Percentiles rank a stretch among this genome's conserved stretches.
phyloP scores from a whole-genome alignment of 2,888 invertebrate species.

The Clivina fossor region DNA sequence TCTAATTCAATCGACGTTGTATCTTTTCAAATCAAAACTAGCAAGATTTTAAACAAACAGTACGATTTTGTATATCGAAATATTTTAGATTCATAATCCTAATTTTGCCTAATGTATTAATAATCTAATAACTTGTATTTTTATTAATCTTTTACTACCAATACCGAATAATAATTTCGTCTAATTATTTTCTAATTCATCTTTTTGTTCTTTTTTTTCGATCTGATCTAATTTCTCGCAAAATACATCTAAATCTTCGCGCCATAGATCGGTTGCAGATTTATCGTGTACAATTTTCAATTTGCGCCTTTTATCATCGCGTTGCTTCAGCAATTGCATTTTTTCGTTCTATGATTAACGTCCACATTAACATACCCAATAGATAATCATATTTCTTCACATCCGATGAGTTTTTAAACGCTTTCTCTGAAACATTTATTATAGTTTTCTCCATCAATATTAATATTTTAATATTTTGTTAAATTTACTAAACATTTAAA shows the following conservation, averaged over 20 bases:
- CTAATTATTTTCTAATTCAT: constrained; percentile 60
- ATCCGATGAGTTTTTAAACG: constrained; percentile 64
- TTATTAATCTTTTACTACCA: too few species aligned
- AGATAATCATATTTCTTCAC: constrained; percentile 90
- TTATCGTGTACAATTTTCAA: constrained; percentile 68
- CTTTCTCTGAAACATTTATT: constrained; percentile 65
- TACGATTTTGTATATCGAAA: too few species aligned
- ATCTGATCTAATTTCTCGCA: constrained; percentile 68
- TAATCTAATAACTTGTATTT: too few species aligned
- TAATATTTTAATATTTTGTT: too few species aligned
- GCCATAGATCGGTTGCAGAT: constrained; percentile 79
- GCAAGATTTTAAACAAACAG: too few species aligned
- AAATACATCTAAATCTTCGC: constrained; percentile 80
- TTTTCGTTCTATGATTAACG: constrained; percentile 89
- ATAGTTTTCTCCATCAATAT: too few species aligned
- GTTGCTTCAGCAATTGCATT: constrained; percentile 84
- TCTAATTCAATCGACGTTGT: too few species aligned
- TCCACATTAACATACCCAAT: constrained; percentile 95
- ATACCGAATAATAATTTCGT: too few species aligned
- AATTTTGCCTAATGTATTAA: too few species aligned
- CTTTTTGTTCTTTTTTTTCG: constrained; percentile 73
- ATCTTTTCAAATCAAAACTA: too few species aligned
- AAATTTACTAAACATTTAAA: too few species aligned
- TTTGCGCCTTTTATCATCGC: constrained; percentile 75
- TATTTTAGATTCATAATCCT: too few species aligned